These are phyloP conservation scores for Hecatera dysodea DNA, from an alignment of 2,888 invertebrate species.

Conservation along the genomic window DNA sequence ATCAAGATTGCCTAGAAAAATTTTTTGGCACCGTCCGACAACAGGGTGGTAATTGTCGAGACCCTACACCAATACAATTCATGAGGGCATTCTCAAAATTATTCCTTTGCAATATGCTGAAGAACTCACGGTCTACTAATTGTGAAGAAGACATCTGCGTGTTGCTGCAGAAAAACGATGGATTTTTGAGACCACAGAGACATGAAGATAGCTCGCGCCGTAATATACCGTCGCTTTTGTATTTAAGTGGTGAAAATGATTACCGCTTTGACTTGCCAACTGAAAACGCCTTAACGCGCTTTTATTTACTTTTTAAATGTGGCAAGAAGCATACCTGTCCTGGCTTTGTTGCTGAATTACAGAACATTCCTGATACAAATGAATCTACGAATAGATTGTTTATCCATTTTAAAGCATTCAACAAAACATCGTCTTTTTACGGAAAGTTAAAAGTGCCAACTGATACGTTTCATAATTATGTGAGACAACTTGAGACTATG, in stretches of 20 bases:
- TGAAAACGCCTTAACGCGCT: neutral
- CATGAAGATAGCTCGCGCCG: neutral
- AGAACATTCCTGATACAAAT: constrained; percentile 1
- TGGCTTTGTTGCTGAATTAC: constrained; percentile 9
- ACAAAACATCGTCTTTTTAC: constrained; percentile 1
- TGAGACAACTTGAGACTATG: constrained; percentile 7
- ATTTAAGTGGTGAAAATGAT: constrained; percentile 5
- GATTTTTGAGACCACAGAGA: neutral
- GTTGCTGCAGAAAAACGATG: neutral
- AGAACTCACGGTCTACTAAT: constrained; percentile 9
- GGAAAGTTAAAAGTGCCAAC: constrained; percentile 1
- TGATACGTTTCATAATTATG: neutral
- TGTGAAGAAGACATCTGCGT: constrained; percentile 3
- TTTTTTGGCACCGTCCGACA: constrained; percentile 41
- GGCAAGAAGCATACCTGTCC: neutral
- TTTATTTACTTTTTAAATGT: constrained; percentile 15
- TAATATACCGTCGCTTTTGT: neutral
- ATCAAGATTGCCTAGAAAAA: constrained; percentile 14
- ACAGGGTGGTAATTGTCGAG: neutral
- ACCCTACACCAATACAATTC: constrained; percentile 7
- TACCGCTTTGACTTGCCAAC: constrained; percentile 14
- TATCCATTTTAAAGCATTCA: neutral
- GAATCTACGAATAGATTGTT: constrained; percentile 3
- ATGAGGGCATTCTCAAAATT: constrained; percentile 9
- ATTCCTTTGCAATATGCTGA: neutral